Base-by-base conservation (phyloP, 1,140 invertebrate species). In the Danaus melanippus region DNA sequence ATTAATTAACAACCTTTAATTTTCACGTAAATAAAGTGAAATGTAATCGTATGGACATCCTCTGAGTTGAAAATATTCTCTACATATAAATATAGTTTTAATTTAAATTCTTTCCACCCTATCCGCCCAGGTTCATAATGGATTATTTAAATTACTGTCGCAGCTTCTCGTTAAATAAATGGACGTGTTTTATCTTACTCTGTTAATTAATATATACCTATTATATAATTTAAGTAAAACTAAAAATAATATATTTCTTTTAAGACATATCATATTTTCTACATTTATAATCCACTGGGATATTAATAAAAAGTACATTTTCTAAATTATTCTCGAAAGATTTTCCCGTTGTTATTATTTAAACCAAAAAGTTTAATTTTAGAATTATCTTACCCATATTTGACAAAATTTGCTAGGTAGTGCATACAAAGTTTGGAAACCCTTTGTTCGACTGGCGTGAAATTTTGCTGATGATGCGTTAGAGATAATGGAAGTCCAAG, bases 401-500 rank as follows among this genome's bases (percentile, higher is more conserved):
- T 90, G 42, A 92, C 92, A 68, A 95, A 96, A 87, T 96, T 96
- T 50, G 93, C 90, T 53, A 96, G 88, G 83, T 95, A 95, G 69
- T 93, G 92, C 48, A 95, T 91, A 69, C 95, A 91, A 12, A 93
- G 88, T 63, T 90, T 91, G 9, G 94, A 93, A 17, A 95, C 89
- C 67, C 89, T 89, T 55, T 91, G 91, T 67, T 95, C 94, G 71
- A 90, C 89, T 49, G 86, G 82, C 0, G 90, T 92, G 84, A 93
- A 95, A 84, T 95, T 95, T 78, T 91, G 89, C 50, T 90, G 89
- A 50, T 81, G 76, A 60, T 86, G 79, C 0, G 68, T 53, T 49
- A 88, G 86, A 6, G 93, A 90, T 43, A 99, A 81, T 12, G 97
- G 97, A 62, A 97, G 91, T 10, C 97, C 98, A 66, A 99, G 90